phyloP scores from a whole-genome alignment of 2,113 vertebrate species.

The Pseudolaguvia tuberculata region DNA sequence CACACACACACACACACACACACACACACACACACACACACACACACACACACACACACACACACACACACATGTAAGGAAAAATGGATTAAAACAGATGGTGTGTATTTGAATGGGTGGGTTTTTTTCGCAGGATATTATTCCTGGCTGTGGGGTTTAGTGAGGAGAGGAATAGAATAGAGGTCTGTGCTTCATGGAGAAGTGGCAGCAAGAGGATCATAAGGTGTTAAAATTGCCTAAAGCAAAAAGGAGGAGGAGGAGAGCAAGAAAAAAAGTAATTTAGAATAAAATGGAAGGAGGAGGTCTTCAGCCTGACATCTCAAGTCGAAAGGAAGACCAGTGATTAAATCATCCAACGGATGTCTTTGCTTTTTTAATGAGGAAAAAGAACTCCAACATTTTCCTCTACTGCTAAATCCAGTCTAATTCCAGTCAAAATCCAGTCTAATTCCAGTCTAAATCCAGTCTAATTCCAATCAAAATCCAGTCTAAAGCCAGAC shows the following conservation, averaged over 20 bases:
- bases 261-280: neutral
- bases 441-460: too few relatives aligned
- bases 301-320: neutral
- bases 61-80: neutral
- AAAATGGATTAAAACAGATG: constrained; percentile 20
- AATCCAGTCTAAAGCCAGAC: too few relatives aligned
- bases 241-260: constrained; percentile 73
- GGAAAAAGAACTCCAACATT: too few relatives aligned
- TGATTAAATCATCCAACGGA: neutral
- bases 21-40: too few relatives aligned
- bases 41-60: neutral
- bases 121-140: neutral
- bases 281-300: neutral
- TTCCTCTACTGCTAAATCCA: too few relatives aligned
- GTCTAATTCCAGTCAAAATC: too few relatives aligned
- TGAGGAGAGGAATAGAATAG: constrained; percentile 8
- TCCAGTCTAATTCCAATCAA: too few relatives aligned
- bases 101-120: constrained; percentile 1
- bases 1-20: too few relatives aligned
- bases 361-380: too few relatives aligned
- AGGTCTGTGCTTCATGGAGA: constrained; percentile 61
- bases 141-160: neutral
- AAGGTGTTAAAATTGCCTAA: constrained; percentile 88
- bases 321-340: neutral
- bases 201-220: constrained; percentile 81